Evolutionary conservation across 1,140 invertebrate genomes (phyloP).

Genomic region (Plectrocnemia conspersa): DNA sequence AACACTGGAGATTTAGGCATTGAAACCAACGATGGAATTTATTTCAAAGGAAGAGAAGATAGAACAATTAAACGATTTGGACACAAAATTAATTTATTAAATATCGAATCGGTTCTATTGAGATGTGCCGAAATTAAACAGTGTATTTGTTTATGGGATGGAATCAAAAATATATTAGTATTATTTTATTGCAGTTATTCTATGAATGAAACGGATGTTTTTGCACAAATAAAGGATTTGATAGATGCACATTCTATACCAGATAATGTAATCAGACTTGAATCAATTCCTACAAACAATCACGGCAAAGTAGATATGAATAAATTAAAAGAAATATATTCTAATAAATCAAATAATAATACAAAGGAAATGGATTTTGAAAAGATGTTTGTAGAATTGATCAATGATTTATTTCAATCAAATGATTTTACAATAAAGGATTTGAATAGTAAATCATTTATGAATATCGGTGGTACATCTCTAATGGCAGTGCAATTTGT

Average conservation of each 20-base stretch:
- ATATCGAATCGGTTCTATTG: slow-evolving; percentile 55
- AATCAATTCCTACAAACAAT: slow-evolving; percentile 52
- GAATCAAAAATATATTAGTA: slow-evolving; percentile 47
- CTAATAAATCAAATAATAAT: too few species aligned
- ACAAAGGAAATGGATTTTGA: too few species aligned
- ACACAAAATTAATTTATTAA: slow-evolving; percentile 57
- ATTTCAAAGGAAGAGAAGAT: slow-evolving; percentile 62
- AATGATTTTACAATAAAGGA: slow-evolving; percentile 34
- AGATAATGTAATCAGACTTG: slow-evolving; percentile 51
- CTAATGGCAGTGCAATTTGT: slow-evolving; percentile 46
- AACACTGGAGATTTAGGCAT: slow-evolving; percentile 65
- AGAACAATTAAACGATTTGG: slow-evolving; percentile 70
- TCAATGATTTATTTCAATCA: slow-evolving; percentile 20
- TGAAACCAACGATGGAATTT: slow-evolving; percentile 50
- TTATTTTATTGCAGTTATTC: slow-evolving; percentile 45
- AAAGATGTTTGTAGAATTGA: slow-evolving; percentile 20
- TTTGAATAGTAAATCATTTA: slow-evolving; percentile 37
- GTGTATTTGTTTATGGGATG: slow-evolving; percentile 52
- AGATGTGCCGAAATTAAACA: slow-evolving; percentile 46
- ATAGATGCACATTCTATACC: slow-evolving; percentile 40
- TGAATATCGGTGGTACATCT: slow-evolving; percentile 50
- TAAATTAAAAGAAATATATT: slow-evolving; percentile 39
- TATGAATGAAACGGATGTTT: slow-evolving; percentile 32
- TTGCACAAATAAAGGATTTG: slow-evolving; percentile 30
- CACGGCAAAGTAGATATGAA: slow-evolving; percentile 57